phyloP scores from a whole-genome alignment of 2,888 invertebrate genomes.

The Allolobophora icterica region DNA sequence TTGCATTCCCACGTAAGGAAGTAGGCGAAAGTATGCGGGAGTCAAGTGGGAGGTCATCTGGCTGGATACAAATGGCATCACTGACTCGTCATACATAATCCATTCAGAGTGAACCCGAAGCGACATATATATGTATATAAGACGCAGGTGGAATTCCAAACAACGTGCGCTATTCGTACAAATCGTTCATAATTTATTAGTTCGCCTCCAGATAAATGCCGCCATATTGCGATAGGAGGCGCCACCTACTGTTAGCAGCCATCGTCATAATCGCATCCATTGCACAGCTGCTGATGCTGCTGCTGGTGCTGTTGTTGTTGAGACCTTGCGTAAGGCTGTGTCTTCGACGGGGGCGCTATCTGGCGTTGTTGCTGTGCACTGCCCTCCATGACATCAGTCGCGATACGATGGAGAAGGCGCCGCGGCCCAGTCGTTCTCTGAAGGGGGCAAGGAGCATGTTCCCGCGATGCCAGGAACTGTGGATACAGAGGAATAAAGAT shows the following conservation, averaged over 20 bases:
- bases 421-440: not conserved
- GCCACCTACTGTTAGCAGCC: not conserved
- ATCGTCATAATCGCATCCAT: not conserved
- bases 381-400: not conserved
- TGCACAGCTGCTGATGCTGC: not conserved
- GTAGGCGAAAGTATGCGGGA: not conserved
- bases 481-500: not conserved
- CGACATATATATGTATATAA: not conserved
- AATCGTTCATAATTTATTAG: not conserved
- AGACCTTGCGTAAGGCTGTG: not conserved
- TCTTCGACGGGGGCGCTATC: not conserved
- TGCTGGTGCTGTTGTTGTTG: not conserved
- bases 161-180: not conserved
- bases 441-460: not conserved
- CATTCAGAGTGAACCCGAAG: not conserved
- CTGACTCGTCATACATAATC: not conserved
- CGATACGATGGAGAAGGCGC: not conserved
- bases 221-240: not conserved
- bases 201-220: not conserved
- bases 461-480: not conserved
- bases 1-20: not conserved
- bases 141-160: not conserved
- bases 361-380: not conserved
- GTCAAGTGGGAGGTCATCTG: slow-evolving; percentile 7
- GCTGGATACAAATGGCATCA: too few species aligned